A percentile compares a stretch with the other conserved stretches of the same genome.
Evolutionary conservation across 2,797 vertebrate genomes (phyloP).

Genomic region (Enoplosus armatus): DNA sequence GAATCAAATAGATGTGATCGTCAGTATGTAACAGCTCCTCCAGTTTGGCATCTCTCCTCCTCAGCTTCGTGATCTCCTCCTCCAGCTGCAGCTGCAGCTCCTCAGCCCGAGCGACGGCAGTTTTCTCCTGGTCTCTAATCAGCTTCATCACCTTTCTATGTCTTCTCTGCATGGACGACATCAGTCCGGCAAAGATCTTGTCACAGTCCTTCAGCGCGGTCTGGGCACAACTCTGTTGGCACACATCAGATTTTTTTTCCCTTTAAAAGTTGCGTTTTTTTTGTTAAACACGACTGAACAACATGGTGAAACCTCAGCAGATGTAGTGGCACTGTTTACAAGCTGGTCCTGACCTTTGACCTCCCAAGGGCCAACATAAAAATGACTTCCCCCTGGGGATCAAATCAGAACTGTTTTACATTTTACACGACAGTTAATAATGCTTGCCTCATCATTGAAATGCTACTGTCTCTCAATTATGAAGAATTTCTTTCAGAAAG

Average conservation of each 20-base stretch:
- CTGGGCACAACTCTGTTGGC: constrained; percentile 20
- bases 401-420: no score
- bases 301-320: neutral
- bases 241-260: neutral
- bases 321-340: neutral
- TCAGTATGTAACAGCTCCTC: neutral
- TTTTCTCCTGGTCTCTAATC: constrained; percentile 30
- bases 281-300: neutral
- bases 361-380: neutral
- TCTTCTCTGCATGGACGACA: constrained; percentile 13
- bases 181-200: neutral
- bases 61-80: constrained; percentile 17
- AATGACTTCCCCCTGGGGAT: neutral
- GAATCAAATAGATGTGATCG: constrained; percentile 11
- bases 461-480: no score
- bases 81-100: neutral
- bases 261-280: neutral
- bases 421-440: no score
- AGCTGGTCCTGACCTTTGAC: neutral
- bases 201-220: neutral
- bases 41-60: neutral
- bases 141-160: constrained; percentile 1
- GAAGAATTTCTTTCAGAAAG: no score
- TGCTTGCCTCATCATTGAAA: no score
- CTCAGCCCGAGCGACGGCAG: neutral